Base-by-base conservation (phyloP, 2,888 invertebrate species). In the Andrena dorsata region DNA sequence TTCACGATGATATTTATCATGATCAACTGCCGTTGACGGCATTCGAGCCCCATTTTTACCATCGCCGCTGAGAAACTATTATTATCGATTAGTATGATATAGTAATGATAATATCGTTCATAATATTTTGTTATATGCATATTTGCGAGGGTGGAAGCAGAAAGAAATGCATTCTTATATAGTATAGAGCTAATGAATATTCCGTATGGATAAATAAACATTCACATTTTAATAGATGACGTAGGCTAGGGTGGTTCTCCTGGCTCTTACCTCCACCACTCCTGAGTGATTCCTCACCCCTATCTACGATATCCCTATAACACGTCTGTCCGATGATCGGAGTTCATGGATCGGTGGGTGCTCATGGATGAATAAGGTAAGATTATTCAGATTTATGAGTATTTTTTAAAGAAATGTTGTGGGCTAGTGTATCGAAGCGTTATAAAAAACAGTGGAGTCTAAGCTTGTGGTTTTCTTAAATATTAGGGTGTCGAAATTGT, bases 221-320 rank as follows among this genome's bases (percentile, higher is more conserved):
- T 91, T 91, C 90, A 90, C 91, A 91, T 91, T 91, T 91, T 91
- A 91, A 91, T 91, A 91, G 87, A 91, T 86, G 53, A 53, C 30
- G 16, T 13, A 28, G 63, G 49, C 64, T 73, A 61, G 69, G 26
- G 10, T 66, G 47, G 26, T 26, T 41, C 41, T 47, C 13, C 76
- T 60, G 30, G 74, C 16, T 35, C 2, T 32, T 63, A 61, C n/a
- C 28, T 74, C 30, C 61, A 53, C 16, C 41, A 16, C 41, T 41
- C 41, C 41, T 16, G 16, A 41, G 16, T 16, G 41, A 32, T 13
- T 49, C 71, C 49, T 61, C 49, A 49, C 5, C n/a, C 13, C 8
- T 32, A 10, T 20, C 28, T 32, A 16, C 20, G 58, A 32, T 30
- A 32, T 30, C 63, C 6, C 58, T 7, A 8, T 6, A 28, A 1